A percentile compares a stretch with the other conserved stretches of the same genome.
Conservation (phyloP, 2,113 vertebrate species). For the human (Homo sapiens) region DNA sequence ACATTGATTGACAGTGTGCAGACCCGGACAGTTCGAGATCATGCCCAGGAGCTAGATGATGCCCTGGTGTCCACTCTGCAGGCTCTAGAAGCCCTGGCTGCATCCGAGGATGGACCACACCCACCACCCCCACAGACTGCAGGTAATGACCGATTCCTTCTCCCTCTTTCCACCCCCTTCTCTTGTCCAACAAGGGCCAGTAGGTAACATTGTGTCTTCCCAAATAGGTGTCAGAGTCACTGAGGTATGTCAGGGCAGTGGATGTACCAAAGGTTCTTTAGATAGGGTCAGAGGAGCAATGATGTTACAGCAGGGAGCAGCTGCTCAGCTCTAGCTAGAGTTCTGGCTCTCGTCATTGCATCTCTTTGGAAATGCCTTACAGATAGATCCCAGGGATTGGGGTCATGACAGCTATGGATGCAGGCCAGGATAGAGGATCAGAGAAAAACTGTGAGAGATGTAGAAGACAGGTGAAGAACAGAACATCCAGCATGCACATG, state of each 20-base stretch:
- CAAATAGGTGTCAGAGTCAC: background rate
- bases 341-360: background rate
- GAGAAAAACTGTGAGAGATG: constrained; percentile 20
- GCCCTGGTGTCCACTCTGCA: constrained; percentile 98
- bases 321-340: background rate
- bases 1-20: constrained; percentile 95
- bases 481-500: constrained; percentile 13
- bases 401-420: background rate
- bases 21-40: constrained; percentile 94
- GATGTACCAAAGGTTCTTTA: background rate
- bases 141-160: constrained; percentile 86
- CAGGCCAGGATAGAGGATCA: constrained; percentile 40
- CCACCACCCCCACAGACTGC: constrained; percentile 94
- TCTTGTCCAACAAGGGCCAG: constrained; percentile 22
- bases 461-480: constrained; percentile 45
- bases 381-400: background rate
- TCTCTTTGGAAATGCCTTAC: constrained; percentile 44
- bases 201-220: constrained; percentile 34
- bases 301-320: background rate
- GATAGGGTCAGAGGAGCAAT: background rate
- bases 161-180: background rate
- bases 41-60: constrained; percentile 97
- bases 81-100: constrained; percentile 97
- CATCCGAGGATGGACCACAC: constrained; percentile 95
- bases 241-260: background rate